These are phyloP conservation scores for Loripinus fragilis DNA, from an alignment of 2,888 invertebrate genomes.

Conservation along the genomic window DNA sequence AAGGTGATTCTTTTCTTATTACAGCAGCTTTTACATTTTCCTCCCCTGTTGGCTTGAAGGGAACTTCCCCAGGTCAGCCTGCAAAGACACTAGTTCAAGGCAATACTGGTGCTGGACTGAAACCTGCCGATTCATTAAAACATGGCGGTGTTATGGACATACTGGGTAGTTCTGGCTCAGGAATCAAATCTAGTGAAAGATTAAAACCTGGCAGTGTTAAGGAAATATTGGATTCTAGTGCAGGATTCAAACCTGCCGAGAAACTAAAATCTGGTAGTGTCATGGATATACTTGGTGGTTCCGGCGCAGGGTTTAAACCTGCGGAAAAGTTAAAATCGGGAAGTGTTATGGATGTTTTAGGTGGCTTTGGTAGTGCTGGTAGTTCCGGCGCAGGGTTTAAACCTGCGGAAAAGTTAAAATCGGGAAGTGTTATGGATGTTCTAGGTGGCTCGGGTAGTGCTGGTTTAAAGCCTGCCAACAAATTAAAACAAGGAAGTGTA, in stretches of 20 bases:
- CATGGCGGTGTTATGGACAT: conserved; percentile 74
- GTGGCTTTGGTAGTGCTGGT: no score
- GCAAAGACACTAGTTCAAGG: no score
- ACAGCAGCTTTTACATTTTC: conserved; percentile 8
- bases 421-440: conserved; percentile 80
- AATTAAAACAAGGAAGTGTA: conserved; percentile 77
- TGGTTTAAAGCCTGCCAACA: conserved; percentile 60
- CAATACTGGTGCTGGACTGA: background rate
- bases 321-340: conserved; percentile 67
- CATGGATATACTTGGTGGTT: conserved; percentile 75
- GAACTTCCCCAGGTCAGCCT: background rate
- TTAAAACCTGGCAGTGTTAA: conserved; percentile 5
- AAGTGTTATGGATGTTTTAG: conserved; percentile 74
- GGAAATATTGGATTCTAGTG: conserved; percentile 10
- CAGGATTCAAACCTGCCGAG: conserved; percentile 53
- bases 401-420: conserved; percentile 70
- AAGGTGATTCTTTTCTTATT: background rate
- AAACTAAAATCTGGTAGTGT: conserved; percentile 78
- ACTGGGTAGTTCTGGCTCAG: conserved; percentile 40
- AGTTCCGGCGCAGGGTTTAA: conserved; percentile 43
- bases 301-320: conserved; percentile 43
- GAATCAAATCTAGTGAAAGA: background rate
- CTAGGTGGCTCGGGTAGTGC: conserved; percentile 56
- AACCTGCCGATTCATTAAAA: conserved; percentile 63
- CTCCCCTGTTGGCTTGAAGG: background rate